A percentile compares a stretch with the other conserved stretches of the same genome.
phyloP scores from a whole-genome alignment of 2,888 invertebrate genomes.

The Andrena bicolor region DNA sequence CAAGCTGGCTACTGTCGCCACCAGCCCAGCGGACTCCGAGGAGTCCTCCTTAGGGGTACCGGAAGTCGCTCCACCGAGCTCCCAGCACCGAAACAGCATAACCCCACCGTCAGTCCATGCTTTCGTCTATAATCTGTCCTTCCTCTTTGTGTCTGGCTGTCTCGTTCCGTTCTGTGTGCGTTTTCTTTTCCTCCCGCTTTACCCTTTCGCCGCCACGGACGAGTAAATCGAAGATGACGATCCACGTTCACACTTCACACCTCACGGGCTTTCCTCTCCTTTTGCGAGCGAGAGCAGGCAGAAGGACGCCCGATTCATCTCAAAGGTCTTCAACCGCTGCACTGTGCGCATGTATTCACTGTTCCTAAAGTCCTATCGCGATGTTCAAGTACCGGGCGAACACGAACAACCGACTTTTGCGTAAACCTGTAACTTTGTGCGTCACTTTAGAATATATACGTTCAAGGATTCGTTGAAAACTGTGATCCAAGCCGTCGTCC shows the following conservation, averaged over 20 bases:
- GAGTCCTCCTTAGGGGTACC: constrained; percentile 83
- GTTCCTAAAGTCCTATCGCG: too few species aligned
- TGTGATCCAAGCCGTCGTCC: not conserved
- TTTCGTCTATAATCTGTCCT: constrained; percentile 70
- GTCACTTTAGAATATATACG: not conserved
- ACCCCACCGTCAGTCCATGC: constrained; percentile 86
- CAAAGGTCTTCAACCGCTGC: too few species aligned
- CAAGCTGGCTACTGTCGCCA: constrained; percentile 87
- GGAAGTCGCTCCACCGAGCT: constrained; percentile 79
- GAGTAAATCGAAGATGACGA: not conserved
- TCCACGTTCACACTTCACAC: constrained; percentile 10
- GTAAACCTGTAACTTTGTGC: not conserved
- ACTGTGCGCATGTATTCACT: too few species aligned
- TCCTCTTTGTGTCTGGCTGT: constrained; percentile 28
- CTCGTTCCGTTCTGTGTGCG: constrained; percentile 16
- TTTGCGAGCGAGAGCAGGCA: too few species aligned
- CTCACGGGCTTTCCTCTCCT: not conserved
- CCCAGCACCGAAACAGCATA: constrained; percentile 86
- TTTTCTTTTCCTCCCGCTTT: constrained; percentile 24
- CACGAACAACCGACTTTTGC: not conserved
- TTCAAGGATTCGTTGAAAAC: not conserved
- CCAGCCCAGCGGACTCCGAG: constrained; percentile 86
- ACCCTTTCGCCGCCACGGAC: not conserved
- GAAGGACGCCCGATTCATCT: too few species aligned
- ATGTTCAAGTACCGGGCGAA: too few species aligned